These are phyloP conservation scores for Brienomyrus longianalis DNA, from an alignment of 2,113 vertebrate species.

Conservation along the genomic window DNA sequence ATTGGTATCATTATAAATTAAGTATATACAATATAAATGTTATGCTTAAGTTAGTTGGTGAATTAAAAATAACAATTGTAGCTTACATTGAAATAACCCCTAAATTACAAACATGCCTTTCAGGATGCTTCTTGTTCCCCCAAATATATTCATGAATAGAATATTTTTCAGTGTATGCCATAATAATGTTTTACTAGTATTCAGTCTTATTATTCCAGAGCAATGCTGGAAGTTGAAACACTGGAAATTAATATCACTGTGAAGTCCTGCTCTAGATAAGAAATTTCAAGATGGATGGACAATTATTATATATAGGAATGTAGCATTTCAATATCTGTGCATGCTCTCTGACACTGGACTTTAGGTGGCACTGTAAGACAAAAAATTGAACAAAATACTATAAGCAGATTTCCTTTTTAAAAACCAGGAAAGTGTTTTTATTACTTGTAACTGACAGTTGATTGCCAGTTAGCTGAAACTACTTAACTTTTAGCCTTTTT, in stretches of 20 bases:
- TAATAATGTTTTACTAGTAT: not conserved
- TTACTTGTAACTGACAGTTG: not conserved
- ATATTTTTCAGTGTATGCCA: not conserved
- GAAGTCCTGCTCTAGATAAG: not conserved
- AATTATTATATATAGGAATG: not conserved
- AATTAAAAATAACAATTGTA: not conserved
- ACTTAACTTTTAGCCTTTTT: not conserved
- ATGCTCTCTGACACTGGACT: not conserved
- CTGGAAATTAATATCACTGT: not conserved
- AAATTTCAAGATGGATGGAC: not conserved
- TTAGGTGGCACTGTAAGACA: constrained; percentile 13
- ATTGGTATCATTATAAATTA: not conserved
- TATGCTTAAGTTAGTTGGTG: not conserved
- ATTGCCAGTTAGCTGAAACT: not conserved
- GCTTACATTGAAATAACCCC: not conserved
- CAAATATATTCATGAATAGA: not conserved
- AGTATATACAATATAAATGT: not conserved
- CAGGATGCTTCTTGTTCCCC: not conserved
- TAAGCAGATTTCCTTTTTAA: not conserved
- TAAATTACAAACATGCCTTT: not conserved
- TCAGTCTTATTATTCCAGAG: not conserved
- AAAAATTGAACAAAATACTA: not conserved
- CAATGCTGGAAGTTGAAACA: not conserved
- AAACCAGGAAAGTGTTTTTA: not conserved
- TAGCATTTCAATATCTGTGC: not conserved